These are phyloP conservation scores for Geococcyx californianus DNA, from an alignment of 2,113 vertebrate genomes.

Conservation along the genomic window DNA sequence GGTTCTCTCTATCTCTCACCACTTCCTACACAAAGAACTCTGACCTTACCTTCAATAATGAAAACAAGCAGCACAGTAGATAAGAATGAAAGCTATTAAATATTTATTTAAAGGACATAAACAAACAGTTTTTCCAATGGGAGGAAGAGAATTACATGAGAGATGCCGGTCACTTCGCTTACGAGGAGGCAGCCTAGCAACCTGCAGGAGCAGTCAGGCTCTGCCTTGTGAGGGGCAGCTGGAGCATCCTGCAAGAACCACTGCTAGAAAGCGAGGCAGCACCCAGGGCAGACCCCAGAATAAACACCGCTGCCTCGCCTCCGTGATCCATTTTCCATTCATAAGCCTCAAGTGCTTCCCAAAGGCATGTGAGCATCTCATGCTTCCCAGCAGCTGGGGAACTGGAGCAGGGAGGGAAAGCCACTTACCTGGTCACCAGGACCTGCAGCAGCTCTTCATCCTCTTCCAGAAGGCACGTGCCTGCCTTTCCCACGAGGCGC, in stretches of 20 bases:
- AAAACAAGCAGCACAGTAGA: not conserved
- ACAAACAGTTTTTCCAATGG: not conserved
- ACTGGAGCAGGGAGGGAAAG: not conserved
- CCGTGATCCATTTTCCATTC: not conserved
- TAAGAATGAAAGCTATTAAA: not conserved
- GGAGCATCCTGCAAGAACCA: not conserved
- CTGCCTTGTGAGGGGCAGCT: not conserved
- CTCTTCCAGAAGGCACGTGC: fast-evolving
- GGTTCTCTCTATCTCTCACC: not conserved
- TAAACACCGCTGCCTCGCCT: not conserved
- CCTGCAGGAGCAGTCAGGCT: not conserved
- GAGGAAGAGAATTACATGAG: not conserved
- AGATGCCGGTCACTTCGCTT: not conserved
- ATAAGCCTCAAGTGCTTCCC: not conserved
- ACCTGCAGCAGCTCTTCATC: not conserved
- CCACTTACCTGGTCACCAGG: fast-evolving
- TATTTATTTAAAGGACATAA: conserved; percentile 36
- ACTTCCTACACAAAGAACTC: not conserved
- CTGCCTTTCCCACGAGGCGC: not conserved
- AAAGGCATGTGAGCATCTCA: not conserved
- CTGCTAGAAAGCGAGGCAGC: not conserved
- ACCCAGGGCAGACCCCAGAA: not conserved
- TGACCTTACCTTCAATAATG: not conserved
- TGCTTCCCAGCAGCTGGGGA: not conserved
- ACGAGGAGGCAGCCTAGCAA: not conserved